Percentiles rank a stretch among this genome's conserved stretches.
Evolutionary conservation across 1,140 invertebrate genomes (phyloP).

Genomic region (Lepeophtheirus salmonis): DNA sequence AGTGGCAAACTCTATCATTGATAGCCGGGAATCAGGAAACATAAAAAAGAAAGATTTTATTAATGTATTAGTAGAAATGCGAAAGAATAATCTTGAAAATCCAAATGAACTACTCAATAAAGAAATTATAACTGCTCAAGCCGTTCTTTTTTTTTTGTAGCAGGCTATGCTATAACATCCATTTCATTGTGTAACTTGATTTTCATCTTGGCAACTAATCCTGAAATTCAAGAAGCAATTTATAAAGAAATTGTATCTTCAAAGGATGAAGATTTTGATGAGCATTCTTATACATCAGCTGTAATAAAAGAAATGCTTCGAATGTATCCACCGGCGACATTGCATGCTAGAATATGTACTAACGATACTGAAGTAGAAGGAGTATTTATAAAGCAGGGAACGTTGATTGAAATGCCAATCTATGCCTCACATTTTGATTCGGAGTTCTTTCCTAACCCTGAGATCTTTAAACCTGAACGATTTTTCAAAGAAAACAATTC

Average conservation of each 20-base stretch:
- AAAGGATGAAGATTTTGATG: background rate
- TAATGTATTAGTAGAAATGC: background rate
- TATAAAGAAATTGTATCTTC: background rate
- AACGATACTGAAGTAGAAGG: constrained; percentile 1
- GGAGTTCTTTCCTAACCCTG: constrained; percentile 59
- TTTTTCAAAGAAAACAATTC: constrained; percentile 61
- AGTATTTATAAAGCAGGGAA: constrained; percentile 22
- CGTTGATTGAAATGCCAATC: constrained; percentile 31
- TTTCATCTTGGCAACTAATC: constrained; percentile 5
- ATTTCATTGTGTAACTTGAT: background rate
- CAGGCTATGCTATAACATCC: constrained; percentile 6
- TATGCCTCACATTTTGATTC: constrained; percentile 52
- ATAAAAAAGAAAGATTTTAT: background rate
- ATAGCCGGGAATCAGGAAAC: background rate
- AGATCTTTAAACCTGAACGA: constrained; percentile 70
- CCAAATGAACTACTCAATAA: background rate
- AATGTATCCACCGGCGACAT: constrained; percentile 57
- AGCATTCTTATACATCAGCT: constrained; percentile 26
- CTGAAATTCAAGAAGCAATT: constrained; percentile 2
- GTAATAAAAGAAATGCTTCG: constrained; percentile 52
- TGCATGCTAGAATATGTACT: constrained; percentile 41
- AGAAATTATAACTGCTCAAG: background rate
- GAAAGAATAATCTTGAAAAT: background rate
- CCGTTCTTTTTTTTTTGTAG: background rate
- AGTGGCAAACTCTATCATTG: background rate